Base-by-base conservation (phyloP, 2,797 vertebrate genomes). In the Anabas testudineus region DNA sequence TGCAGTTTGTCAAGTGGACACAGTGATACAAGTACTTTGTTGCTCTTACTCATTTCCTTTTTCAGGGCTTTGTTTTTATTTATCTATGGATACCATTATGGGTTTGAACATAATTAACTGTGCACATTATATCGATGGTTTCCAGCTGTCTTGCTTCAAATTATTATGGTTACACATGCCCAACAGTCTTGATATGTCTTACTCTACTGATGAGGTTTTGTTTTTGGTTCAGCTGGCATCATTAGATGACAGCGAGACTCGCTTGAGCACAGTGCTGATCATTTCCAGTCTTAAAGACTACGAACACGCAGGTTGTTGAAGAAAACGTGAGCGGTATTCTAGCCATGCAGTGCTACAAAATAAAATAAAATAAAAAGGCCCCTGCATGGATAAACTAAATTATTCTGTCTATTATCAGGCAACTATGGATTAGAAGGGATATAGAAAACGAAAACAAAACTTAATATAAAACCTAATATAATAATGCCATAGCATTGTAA, bases 281-380 rank as follows among this genome's bases (percentile, higher is more conserved):
- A 47, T 72, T 69, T 73, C 59, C 62, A 64, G 55, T 54, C 26
- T 51, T 24, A 21, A 60, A 24, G 30, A 71, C 30, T 59, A 9
- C 3, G 30, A 34, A 59, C 24, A 21, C 28, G 14, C 32, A 64
- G 59, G 24, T 56, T 76, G 59, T 58, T 80, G 72, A 18, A 49
- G 41, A 55, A 74, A 53, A 24, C 26, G 32, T 47, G 7, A 61
- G 49, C 24, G 26, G 36, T 68, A n/a, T 56, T 82, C 4, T 51
- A 10, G 45, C 78, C 62, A 71, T 37, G 54, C 64, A 34, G 1
- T 47, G 55, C 53, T 60, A 42, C 34, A n/a, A n/a, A n/a, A n/a
- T n/a, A n/a, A n/a, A n/a, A n/a, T n/a, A n/a, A n/a, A n/a, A n/a
- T 64, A 36, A 67, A 79, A 55, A 62, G 42, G 16, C 22, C 74